Evolutionary conservation across 92 coral and sea anemone species (phyloP).

Genomic region (Pocillopora meandrina): DNA sequence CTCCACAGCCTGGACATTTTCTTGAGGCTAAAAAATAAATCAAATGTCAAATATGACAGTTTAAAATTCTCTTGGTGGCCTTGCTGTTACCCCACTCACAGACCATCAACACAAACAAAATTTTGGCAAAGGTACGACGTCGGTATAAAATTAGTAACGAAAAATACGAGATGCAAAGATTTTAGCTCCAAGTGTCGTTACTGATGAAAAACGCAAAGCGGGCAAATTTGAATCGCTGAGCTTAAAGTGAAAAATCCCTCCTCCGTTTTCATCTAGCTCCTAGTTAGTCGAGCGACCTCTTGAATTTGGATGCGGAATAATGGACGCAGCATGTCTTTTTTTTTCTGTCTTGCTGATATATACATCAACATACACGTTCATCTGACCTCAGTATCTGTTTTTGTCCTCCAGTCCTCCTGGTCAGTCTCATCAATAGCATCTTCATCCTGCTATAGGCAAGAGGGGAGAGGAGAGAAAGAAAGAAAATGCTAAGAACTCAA

Average conservation of each 20-base stretch:
- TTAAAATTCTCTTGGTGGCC: not conserved
- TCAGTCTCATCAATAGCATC: conserved; percentile 42
- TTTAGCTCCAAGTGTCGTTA: no score
- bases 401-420: conserved; percentile 79
- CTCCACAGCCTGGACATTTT: conserved; percentile 67
- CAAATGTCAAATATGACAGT: not conserved
- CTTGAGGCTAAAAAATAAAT: conserved; percentile 43
- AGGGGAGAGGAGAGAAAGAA: not conserved
- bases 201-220: no score
- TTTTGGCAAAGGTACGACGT: no score
- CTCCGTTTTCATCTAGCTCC: no score
- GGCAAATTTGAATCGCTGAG: no score
- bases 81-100: not conserved
- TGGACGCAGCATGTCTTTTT: no score
- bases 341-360: no score
- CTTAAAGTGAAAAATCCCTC: no score
- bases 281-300: no score
- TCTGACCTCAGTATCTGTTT: conserved; percentile 75
- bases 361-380: not conserved
- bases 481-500: not conserved
- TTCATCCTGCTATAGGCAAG: conserved; percentile 16
- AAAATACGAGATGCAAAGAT: no score
- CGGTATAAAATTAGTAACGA: no score
- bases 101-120: not conserved
- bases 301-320: no score